phyloP scores from a whole-genome alignment of 1,140 invertebrate genomes.

The Steinernema feltiae region DNA sequence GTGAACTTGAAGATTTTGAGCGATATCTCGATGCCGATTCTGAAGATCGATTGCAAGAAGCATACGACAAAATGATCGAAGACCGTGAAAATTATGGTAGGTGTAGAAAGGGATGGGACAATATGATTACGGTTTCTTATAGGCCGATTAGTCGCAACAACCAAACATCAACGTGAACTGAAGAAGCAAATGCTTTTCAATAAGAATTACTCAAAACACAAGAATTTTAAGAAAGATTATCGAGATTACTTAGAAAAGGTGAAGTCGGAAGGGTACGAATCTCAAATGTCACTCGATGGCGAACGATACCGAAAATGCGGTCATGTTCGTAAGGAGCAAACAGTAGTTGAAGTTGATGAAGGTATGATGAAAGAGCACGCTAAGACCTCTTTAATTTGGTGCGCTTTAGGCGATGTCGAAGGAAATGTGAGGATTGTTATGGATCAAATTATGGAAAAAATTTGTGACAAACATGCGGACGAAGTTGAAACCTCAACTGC shows the following conservation, averaged over 20 bases:
- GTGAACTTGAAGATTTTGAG: not conserved
- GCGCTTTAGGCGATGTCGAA: not conserved
- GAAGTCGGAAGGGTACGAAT: not conserved
- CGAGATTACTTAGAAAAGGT: not conserved
- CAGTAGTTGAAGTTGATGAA: not conserved
- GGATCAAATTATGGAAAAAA: not conserved
- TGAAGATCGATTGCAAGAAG: not conserved
- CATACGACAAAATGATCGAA: not conserved
- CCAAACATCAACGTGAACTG: not conserved
- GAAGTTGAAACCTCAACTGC: not conserved
- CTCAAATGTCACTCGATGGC: not conserved
- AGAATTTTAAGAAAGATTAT: not conserved
- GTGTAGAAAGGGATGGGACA: too few relatives aligned
- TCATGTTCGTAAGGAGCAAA: not conserved
- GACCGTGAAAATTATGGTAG: not conserved
- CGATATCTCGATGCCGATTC: not conserved
- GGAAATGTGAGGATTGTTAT: not conserved
- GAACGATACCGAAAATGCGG: not conserved
- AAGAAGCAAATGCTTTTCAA: not conserved
- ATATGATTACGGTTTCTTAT: not conserved
- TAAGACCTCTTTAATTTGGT: not conserved
- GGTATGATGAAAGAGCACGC: not conserved
- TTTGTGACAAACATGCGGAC: not conserved
- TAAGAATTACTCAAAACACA: not conserved
- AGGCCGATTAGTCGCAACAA: not conserved